Evolutionary conservation across 2,888 invertebrate genomes (phyloP).

Genomic region (Cephus nigrinus): DNA sequence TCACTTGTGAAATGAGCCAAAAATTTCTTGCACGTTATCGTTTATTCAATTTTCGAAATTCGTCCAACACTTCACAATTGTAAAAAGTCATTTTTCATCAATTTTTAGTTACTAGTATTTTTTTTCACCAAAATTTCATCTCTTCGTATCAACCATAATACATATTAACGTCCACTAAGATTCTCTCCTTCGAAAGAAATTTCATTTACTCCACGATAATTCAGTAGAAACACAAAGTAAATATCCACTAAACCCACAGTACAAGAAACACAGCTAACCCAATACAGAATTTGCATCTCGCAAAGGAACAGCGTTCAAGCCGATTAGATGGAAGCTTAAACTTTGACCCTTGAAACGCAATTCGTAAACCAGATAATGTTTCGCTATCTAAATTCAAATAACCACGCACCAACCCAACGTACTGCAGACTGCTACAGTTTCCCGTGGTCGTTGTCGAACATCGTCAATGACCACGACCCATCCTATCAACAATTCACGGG

Average conservation of each 20-base stretch:
- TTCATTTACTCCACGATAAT: not conserved
- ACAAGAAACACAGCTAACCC: not conserved
- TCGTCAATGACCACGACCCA: conserved; percentile 40
- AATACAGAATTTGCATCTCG: not conserved
- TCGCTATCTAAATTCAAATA: not conserved
- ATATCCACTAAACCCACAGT: not conserved
- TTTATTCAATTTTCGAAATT: not conserved
- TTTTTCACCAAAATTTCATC: not conserved
- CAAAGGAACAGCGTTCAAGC: not conserved
- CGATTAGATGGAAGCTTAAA: conserved; percentile 1
- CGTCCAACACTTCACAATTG: not conserved
- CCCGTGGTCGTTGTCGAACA: conserved; percentile 23
- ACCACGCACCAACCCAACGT: not conserved
- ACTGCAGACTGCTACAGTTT: not conserved
- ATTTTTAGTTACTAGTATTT: not conserved
- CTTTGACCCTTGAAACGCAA: not conserved
- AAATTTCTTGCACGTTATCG: not conserved
- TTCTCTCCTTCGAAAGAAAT: not conserved
- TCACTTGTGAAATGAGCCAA: not conserved
- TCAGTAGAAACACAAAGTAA: not conserved
- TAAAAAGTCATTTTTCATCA: not conserved
- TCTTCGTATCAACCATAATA: not conserved
- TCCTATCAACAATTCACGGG: conserved; percentile 33
- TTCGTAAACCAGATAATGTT: not conserved
- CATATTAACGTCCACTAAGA: not conserved